A percentile compares a stretch with the other conserved stretches of the same genome.
These are phyloP conservation scores for Mirounga angustirostris DNA, from an alignment of 2,113 vertebrate genomes.

Conservation along the genomic window DNA sequence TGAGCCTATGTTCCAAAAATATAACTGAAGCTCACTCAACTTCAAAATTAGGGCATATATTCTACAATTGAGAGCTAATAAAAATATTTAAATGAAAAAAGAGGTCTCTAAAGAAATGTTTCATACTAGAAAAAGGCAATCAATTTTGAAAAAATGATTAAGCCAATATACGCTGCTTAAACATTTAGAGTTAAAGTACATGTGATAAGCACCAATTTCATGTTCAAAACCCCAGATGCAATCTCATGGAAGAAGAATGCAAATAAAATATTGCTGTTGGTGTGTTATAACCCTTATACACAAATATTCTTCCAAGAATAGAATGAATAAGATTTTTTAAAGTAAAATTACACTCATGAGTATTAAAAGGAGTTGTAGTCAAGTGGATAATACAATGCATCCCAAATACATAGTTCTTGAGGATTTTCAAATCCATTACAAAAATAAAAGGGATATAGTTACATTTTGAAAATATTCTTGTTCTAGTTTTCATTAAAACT, in stretches of 20 bases:
- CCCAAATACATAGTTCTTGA: not conserved
- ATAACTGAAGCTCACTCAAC: not conserved
- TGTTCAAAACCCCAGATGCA: not conserved
- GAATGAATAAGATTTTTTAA: conserved; percentile 10
- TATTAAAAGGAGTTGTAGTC: not conserved
- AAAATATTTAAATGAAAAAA: conserved; percentile 49
- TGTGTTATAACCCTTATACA: not conserved
- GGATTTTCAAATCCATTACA: not conserved
- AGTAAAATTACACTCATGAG: conserved; percentile 29
- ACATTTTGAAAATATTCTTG: conserved; percentile 35
- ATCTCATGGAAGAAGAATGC: not conserved
- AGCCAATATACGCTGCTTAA: not conserved
- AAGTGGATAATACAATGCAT: not conserved
- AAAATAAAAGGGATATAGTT: not conserved
- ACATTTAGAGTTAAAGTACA: conserved; percentile 37
- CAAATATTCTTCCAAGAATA: not conserved
- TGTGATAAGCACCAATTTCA: not conserved
- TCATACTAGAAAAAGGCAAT: conserved; percentile 4
- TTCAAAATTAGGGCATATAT: not conserved
- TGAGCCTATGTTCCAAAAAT: not conserved
- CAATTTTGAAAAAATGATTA: conserved; percentile 7
- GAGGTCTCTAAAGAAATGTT: not conserved
- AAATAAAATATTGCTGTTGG: conserved; percentile 15
- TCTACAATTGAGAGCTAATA: not conserved
- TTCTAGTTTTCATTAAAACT: not conserved